These are phyloP conservation scores for Galagoides demidoff DNA, from an alignment of 2,797 vertebrate species.

Conservation along the genomic window DNA sequence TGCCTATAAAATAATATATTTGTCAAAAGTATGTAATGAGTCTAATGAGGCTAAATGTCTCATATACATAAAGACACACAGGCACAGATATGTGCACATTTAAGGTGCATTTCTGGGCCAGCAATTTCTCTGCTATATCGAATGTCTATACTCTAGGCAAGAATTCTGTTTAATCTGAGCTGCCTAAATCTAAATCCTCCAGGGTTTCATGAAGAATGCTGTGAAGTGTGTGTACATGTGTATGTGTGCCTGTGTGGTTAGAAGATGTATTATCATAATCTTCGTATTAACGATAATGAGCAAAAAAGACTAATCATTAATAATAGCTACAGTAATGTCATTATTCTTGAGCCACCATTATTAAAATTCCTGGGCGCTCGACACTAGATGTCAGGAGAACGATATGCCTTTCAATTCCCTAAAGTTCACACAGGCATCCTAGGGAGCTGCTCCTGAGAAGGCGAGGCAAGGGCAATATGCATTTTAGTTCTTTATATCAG, in stretches of 20 bases:
- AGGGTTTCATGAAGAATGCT: not conserved
- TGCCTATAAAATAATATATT: not conserved
- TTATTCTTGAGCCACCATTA: not conserved
- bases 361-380: not conserved
- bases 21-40: not conserved
- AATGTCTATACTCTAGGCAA: not conserved
- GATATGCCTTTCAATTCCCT: not conserved
- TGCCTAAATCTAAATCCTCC: not conserved
- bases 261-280: not conserved
- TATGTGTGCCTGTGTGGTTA: not conserved
- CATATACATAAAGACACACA: not conserved
- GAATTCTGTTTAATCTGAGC: not conserved
- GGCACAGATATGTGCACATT: not conserved
- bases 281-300: not conserved
- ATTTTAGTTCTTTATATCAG: not conserved
- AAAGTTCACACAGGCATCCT: not conserved
- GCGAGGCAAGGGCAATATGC: not conserved
- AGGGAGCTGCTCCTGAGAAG: not conserved
- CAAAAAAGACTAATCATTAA: not conserved
- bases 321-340: not conserved
- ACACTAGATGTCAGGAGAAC: not conserved
- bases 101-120: not conserved
- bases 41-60: not conserved
- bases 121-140: not conserved
- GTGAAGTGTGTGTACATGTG: not conserved